Conservation (phyloP, 2,113 vertebrate species). For the Hydrochoerus hydrochaeris region DNA sequence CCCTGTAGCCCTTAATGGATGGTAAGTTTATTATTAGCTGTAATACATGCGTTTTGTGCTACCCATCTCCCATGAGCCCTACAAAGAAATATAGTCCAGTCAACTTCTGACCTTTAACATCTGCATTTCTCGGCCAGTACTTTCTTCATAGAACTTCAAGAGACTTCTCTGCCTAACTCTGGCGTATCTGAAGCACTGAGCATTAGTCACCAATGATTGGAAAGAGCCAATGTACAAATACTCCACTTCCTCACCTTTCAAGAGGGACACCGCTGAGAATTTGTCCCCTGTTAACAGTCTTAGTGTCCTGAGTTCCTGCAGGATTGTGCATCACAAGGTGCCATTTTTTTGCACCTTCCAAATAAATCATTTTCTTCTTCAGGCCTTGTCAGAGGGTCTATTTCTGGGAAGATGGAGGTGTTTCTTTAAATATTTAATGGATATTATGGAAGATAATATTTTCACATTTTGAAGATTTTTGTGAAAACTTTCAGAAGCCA, state of each 20-base stretch:
- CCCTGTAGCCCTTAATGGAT: not conserved
- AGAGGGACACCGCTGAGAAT: not conserved
- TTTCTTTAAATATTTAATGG: conserved; percentile 2
- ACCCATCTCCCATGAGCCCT: not conserved
- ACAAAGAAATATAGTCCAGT: not conserved
- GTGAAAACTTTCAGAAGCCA: not conserved
- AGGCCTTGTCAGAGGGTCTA: not conserved
- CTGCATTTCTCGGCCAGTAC: not conserved
- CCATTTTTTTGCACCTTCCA: not conserved
- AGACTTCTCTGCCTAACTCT: not conserved
- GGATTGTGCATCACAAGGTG: not conserved
- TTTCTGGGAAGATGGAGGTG: not conserved
- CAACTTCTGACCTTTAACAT: not conserved
- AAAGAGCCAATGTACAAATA: not conserved
- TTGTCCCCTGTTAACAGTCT: not conserved
- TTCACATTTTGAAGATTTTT: conserved; percentile 22
- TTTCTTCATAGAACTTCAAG: not conserved
- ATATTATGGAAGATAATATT: not conserved
- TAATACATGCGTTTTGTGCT: not conserved
- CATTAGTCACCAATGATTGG: not conserved
- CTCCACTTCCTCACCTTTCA: not conserved
- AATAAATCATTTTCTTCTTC: not conserved
- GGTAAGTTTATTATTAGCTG: not conserved
- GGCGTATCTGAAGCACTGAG: not conserved
- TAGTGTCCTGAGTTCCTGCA: not conserved